phyloP scores from a whole-genome alignment of 2,888 invertebrate genomes.

The Silvanus unidentatus region DNA sequence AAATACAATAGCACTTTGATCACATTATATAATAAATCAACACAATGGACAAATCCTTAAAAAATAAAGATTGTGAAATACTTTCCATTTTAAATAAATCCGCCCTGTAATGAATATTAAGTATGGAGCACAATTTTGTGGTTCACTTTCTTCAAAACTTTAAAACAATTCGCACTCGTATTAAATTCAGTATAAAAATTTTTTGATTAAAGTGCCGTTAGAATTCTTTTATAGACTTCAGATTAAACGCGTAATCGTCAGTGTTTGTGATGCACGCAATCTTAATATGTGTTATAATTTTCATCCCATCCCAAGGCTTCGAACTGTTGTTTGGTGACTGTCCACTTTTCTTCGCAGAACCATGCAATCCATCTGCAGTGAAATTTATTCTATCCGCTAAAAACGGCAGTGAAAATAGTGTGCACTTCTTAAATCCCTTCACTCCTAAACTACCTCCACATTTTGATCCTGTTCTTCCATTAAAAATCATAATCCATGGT shows the following conservation, averaged over 20 bases:
- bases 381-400: constrained; percentile 38
- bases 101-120: too few species aligned
- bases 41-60: background rate
- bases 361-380: constrained; percentile 38
- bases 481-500: constrained; percentile 44
- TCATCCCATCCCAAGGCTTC: background rate
- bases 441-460: constrained; percentile 30
- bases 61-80: constrained; percentile 13
- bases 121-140: too few species aligned
- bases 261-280: too few species aligned
- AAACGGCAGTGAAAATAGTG: constrained; percentile 17
- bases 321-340: constrained; percentile 28
- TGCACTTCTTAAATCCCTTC: constrained; percentile 33
- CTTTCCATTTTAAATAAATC: constrained; percentile 11
- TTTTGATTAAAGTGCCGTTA: background rate
- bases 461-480: constrained; percentile 26
- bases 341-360: constrained; percentile 40
- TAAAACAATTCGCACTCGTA: too few species aligned
- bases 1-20: too few species aligned
- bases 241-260: too few species aligned
- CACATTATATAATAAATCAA: too few species aligned
- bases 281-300: too few species aligned
- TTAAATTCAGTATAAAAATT: background rate
- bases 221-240: too few species aligned
- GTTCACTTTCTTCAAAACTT: too few species aligned